Percentiles rank a stretch among this genome's conserved stretches.
Conservation (phyloP, 2,113 vertebrate species). For the Cyphomyrus discorhynchus region DNA sequence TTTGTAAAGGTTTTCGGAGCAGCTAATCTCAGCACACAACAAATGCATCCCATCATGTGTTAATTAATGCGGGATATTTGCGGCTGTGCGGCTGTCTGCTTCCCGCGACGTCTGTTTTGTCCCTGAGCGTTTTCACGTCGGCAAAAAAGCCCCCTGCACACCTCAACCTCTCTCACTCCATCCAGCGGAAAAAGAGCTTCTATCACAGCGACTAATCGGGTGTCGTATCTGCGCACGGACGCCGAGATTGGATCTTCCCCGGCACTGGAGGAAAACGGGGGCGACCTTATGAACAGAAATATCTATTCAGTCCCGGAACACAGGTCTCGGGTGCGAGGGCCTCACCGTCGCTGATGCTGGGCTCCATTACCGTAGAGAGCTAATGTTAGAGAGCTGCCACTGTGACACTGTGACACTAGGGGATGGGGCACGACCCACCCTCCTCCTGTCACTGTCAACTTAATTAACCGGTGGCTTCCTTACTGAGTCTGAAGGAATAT, state of each 20-base stretch:
- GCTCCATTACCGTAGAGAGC: not conserved
- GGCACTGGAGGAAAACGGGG: not conserved
- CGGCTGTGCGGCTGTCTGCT: not conserved
- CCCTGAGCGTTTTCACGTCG: not conserved
- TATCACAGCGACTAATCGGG: not conserved
- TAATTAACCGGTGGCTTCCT: not conserved
- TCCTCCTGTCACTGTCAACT: not conserved
- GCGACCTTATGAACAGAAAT: conserved; percentile 9
- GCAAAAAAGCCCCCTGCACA: not conserved
- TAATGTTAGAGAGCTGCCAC: too few relatives aligned
- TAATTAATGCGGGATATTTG: not conserved
- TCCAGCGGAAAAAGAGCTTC: not conserved
- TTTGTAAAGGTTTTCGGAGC: not conserved
- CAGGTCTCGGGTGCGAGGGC: not conserved
- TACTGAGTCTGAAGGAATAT: not conserved
- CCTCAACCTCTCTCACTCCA: not conserved
- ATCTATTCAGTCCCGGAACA: not conserved
- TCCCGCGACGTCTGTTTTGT: not conserved
- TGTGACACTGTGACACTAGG: not conserved
- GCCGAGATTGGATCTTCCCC: not conserved
- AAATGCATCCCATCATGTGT: not conserved
- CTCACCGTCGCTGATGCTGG: not conserved
- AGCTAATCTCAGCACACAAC: not conserved
- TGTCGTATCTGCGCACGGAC: not conserved
- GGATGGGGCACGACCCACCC: not conserved